A percentile compares a stretch with the other conserved stretches of the same genome.
phyloP scores from a whole-genome alignment of 2,113 vertebrate species.

The Syrrhaptes paradoxus region DNA sequence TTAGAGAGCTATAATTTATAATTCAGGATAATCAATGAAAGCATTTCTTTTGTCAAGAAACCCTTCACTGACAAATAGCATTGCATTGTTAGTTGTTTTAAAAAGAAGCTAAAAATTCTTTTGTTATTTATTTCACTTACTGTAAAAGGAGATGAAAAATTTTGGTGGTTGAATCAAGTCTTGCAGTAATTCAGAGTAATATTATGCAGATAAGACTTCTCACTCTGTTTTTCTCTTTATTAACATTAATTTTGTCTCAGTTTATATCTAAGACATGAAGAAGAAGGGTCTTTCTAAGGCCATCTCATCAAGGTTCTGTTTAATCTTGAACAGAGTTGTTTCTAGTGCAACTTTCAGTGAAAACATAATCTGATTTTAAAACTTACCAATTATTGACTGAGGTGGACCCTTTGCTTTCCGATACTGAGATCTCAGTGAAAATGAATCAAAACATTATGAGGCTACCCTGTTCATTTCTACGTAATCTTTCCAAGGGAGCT shows the following conservation, averaged over 20 bases:
- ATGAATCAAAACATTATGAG: neutral
- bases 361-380: neutral
- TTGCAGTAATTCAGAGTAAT: neutral
- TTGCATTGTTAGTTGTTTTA: slow-evolving; percentile 42
- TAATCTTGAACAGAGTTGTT: neutral
- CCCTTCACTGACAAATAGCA: slow-evolving; percentile 40
- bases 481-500: neutral
- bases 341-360: neutral
- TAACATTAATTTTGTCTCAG: neutral
- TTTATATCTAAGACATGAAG: neutral
- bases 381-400: neutral
- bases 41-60: slow-evolving; percentile 54
- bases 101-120: slow-evolving; percentile 21
- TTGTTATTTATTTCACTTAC: neutral
- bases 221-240: neutral
- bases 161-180: neutral
- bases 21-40: slow-evolving; percentile 63
- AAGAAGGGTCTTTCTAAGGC: neutral
- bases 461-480: neutral
- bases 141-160: slow-evolving; percentile 22
- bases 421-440: neutral
- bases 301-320: neutral
- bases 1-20: slow-evolving; percentile 72
- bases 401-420: neutral
- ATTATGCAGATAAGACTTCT: neutral